Evolutionary conservation across 2,888 invertebrate genomes (phyloP).

Genomic region (Drosophila austrosaltans): DNA sequence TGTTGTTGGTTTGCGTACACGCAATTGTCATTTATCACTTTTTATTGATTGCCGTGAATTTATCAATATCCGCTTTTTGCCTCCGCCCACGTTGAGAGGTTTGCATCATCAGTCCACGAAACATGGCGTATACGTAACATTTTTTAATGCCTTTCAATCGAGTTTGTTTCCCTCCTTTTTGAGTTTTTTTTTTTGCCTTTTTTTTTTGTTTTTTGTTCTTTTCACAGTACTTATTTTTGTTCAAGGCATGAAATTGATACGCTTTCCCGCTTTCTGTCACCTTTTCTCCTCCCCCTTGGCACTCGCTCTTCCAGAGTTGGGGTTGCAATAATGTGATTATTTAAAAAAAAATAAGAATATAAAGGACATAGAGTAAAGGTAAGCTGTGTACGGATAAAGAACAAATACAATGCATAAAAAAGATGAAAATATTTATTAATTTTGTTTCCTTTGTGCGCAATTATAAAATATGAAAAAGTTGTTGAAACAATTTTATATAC

Average conservation of each 20-base stretch:
- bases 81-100: slow-evolving; percentile 50
- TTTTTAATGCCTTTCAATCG: slow-evolving; percentile 73
- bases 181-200: slow-evolving; percentile 15
- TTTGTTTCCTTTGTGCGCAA: not conserved
- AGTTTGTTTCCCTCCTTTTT: slow-evolving; percentile 24
- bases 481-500: not conserved
- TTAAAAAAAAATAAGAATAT: not conserved
- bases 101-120: slow-evolving; percentile 21
- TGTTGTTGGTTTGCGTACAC: slow-evolving; percentile 57
- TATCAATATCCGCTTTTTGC: slow-evolving; percentile 75
- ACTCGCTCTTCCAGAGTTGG: not conserved
- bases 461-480: slow-evolving; percentile 4
- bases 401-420: not conserved
- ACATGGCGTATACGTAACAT: slow-evolving; percentile 67
- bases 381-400: not conserved
- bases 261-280: slow-evolving; percentile 48
- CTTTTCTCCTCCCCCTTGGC: not conserved
- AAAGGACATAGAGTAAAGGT: not conserved
- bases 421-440: not conserved
- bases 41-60: slow-evolving; percentile 77
- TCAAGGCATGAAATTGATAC: slow-evolving; percentile 76
- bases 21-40: slow-evolving; percentile 77
- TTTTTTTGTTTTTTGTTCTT: slow-evolving; percentile 23
- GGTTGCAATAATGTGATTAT: slow-evolving; percentile 11
- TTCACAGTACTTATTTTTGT: slow-evolving; percentile 44